These are phyloP conservation scores for Astatotilapia flaviijosephi DNA, from an alignment of 2,113 vertebrate species.

Conservation along the genomic window DNA sequence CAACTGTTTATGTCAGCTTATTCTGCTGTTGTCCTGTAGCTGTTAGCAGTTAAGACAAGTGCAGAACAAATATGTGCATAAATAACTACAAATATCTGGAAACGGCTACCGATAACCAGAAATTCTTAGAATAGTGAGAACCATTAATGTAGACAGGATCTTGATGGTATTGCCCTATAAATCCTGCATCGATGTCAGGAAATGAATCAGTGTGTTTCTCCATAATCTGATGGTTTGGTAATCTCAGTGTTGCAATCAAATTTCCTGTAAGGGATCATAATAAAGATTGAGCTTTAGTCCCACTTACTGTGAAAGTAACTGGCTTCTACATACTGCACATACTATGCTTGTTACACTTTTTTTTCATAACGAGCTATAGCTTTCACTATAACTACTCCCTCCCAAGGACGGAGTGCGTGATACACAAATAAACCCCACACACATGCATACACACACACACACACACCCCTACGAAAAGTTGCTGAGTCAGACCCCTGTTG, in stretches of 20 bases:
- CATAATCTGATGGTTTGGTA: not conserved
- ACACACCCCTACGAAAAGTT: not conserved
- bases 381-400: not conserved
- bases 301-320: not conserved
- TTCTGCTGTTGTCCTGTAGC: not conserved
- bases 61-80: not conserved
- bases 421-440: not conserved
- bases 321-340: not conserved
- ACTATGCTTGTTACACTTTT: not conserved
- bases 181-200: not conserved
- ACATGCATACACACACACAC: not conserved
- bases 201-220: not conserved
- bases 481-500: conserved; percentile 61
- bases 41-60: not conserved
- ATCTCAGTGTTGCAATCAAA: not conserved
- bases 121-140: not conserved
- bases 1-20: not conserved
- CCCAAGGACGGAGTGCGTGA: not conserved
- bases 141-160: not conserved
- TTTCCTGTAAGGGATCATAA: not conserved
- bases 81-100: not conserved
- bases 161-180: not conserved
- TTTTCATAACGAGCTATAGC: not conserved
- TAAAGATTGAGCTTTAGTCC: not conserved
- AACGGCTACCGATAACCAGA: not conserved